Conservation (phyloP, 2,113 vertebrate species). For the Anguilla japonica region DNA sequence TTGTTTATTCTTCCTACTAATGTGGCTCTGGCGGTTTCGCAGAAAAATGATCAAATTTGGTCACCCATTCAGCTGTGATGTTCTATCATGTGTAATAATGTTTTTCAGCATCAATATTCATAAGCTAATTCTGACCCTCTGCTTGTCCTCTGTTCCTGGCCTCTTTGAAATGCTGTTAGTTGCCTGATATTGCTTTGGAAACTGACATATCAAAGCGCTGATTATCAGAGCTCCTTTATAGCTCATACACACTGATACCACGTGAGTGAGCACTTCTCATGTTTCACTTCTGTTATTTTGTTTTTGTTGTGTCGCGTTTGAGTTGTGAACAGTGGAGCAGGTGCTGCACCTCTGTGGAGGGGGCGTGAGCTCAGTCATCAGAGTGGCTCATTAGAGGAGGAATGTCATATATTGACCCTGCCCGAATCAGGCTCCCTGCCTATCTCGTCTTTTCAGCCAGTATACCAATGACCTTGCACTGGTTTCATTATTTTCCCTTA, state of each 20-base stretch:
- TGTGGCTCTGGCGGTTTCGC: not conserved
- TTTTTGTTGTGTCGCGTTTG: not conserved
- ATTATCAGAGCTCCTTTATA: too few species aligned
- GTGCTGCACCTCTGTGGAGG: constrained; percentile 2
- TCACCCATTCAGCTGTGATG: constrained; percentile 8
- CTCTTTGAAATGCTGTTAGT: too few species aligned
- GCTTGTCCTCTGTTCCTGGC: not conserved
- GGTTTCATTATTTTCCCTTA: constrained; percentile 28
- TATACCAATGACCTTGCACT: not conserved
- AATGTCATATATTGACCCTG: constrained; percentile 2
- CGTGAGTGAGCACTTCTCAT: too few species aligned
- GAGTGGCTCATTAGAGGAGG: constrained; percentile 24
- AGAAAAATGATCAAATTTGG: not conserved
- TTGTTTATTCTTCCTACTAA: not conserved
- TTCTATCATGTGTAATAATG: constrained; percentile 22
- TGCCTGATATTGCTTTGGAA: too few species aligned
- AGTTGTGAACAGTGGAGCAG: constrained; percentile 26
- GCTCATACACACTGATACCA: too few species aligned
- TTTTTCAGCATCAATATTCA: constrained; percentile 26
- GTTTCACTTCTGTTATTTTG: constrained; percentile 18
- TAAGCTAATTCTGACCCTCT: not conserved
- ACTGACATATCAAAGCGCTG: too few species aligned
- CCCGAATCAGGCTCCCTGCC: constrained; percentile 8
- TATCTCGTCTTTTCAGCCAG: constrained; percentile 14
- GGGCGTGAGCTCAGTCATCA: constrained; percentile 10